Conservation (phyloP, 2,888 invertebrate species). For the Camptogramma bilineatum region DNA sequence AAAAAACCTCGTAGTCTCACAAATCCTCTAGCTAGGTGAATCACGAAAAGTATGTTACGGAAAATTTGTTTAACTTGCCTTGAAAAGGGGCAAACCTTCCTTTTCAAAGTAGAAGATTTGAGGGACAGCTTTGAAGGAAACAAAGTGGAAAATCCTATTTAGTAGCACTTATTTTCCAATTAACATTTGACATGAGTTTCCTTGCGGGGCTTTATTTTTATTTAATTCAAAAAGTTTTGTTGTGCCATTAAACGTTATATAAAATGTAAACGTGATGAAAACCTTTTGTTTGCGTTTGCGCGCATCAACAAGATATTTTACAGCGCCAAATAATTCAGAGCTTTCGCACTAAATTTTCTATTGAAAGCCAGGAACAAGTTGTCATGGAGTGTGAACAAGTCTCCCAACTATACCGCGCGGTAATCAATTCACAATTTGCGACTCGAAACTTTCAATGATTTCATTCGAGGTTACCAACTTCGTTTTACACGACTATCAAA, state of each 20-base stretch:
- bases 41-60: conserved; percentile 76
- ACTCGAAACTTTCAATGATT: conserved; percentile 49
- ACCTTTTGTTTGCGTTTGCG: conserved; percentile 1
- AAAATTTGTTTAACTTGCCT: conserved; percentile 79
- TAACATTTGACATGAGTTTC: conserved; percentile 62
- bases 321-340: background rate
- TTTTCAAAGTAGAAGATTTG: conserved; percentile 73
- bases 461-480: conserved; percentile 46
- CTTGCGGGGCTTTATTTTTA: conserved; percentile 25
- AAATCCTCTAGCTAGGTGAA: conserved; percentile 76
- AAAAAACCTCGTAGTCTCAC: conserved; percentile 71
- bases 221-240: conserved; percentile 30
- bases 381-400: conserved; percentile 46
- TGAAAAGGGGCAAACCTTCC: conserved; percentile 73
- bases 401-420: conserved; percentile 48
- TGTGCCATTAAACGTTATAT: conserved; percentile 28
- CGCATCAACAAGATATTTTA: background rate
- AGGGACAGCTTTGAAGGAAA: conserved; percentile 65
- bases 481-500: conserved; percentile 47
- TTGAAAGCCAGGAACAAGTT: conserved; percentile 41
- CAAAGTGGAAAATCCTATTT: conserved; percentile 64
- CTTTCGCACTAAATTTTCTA: conserved; percentile 18
- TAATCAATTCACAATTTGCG: conserved; percentile 53
- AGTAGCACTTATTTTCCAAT: conserved; percentile 70
- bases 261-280: conserved; percentile 12